Evolutionary conservation across 2,888 invertebrate genomes (phyloP), one percentile per base, ranked within the genome.

Genomic region (Tetragonisca angustula): DNA sequence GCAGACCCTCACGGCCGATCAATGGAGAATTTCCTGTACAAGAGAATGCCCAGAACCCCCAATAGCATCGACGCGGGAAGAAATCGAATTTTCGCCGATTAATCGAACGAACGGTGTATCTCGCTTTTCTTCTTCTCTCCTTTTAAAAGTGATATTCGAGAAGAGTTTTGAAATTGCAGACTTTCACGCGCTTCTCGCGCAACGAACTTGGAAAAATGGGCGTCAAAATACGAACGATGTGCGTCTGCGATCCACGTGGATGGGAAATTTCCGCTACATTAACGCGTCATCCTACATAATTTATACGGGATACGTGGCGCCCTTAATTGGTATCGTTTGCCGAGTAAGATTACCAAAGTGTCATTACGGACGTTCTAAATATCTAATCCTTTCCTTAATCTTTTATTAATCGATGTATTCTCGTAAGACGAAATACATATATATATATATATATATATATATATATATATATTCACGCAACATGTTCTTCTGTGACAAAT

Each of bases 21-120:
- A 64, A 67, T 59, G 79, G 77, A 86, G 64, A 79, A 72, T 77
- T 84, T 72, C 64, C 71, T 52, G 9, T 15, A 71, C 24, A 50
- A 62, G 21, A 62, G 21, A 50, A 52, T 27, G 36, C 17, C 54
- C 49, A 27, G 36, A 72, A 68, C 69, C 72, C 21, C 72, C 21
- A 52, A 67, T 27, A n/a, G 4, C 15, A 3, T 67, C 36, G 56
- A 24, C n/a, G 11, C 1, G 11, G 27, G n/a, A 0, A 13, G 49
- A 24, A 73, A 52, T 36, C 19, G n/a, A 52, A 56, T 27, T 61
- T 61, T 24, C 4, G 17, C 11, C 24, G 24, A 9, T 56, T 32
- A 21, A 56, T 67, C 5, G 3, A 4, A 50, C 5, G 3, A 4
- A 50, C 1, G 43, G 9, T 9, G 43, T 9, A 43, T 43, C 9